Evolutionary conservation across 2,888 invertebrate species (phyloP), one percentile per base, ranked within the genome.

Genomic region (Iphiclides podalirius): DNA sequence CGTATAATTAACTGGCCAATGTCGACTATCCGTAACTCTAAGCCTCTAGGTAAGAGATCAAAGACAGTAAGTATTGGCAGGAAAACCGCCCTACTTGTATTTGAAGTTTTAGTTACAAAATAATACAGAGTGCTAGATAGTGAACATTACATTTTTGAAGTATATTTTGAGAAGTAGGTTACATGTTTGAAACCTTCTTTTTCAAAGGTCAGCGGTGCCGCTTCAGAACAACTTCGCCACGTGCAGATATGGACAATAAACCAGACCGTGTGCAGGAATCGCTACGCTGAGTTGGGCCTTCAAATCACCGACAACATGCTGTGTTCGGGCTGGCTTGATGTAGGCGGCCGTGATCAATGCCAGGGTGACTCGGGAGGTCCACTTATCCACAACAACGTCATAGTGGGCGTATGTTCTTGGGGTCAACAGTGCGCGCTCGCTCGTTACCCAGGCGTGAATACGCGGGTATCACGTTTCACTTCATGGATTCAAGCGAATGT

Each of bases 321-420:
- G 59, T 75, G 75, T 41, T 64, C 73, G 1, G 74, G 75, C n/a
- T 61, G 60, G 61, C 54, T 72, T 14, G 61, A 64, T 23, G 60
- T 68, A 1, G 70, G 69, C 4, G 72, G 72, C 40, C 68, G 67
- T 8, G 71, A 64, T 56, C 70, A 67, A 53, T 74, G 74, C 54
- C 61, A 60, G 51, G 64, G 66, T 1, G 73, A 73, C 53, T 66
- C 67, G 2, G 73, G 72, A 2, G 67, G 74, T 9, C 72, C 73
- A 15, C 60, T 73, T 13, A 62, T 63, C 46, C 67, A 72, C 56
- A 64, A 66, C 14, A 34, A 55, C 6, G 58, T 67, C 11, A 54
- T 72, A 1, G 66, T 73, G 4, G 74, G 74, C 1, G 47, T 73
- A 38, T 63, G 61, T 42, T 72, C 74, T 0, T 74, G 63, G 59